Evolutionary conservation across 2,888 invertebrate species (phyloP), one percentile per base, ranked within the genome.

Genomic region (Epinotia ramella): DNA sequence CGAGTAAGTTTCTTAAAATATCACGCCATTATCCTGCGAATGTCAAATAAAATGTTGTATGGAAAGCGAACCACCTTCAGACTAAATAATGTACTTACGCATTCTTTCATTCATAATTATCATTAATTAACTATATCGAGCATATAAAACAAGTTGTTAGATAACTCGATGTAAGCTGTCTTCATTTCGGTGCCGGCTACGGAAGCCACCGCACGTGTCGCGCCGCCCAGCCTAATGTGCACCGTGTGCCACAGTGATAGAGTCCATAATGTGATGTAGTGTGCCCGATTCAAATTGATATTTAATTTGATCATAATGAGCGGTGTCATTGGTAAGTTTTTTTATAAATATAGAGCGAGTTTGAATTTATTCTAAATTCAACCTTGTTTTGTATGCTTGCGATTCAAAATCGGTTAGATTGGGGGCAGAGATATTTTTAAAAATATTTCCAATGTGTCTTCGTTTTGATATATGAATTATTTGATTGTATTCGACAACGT

Each of bases 291-390:
- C 24, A 67, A 74, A 74, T 65, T 70, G 64, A 49, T 40, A 70
- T 59, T 74, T 62, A 70, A 69, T 69, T 62, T 63, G 64, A 67
- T 59, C 20, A 24, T 56, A 62, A 82, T 81, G 82, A 79, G 78
- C 62, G 81, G 78, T 2, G 76, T 79, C 63, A 79, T 79, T 63
- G 83, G 82, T 82, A 80, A 64, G 74, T 78, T 56, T 66, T 66
- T 57, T 73, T 49, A 46, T 73, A 28, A 49, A 49, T 65, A 49
- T 7, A 28, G 6, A 33, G 33, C 33, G 28, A 60, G 28, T 4
- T 46, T 6, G 5, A 44, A n/a, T 44, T 64, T 44, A 40, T 64
- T 64, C 16, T 3, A 33, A 62, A 9, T 33, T 33, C 16, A 16
- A 6, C 4, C 13, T 62, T 33, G 2, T 16, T 11, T 60, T 3